A percentile compares a stretch with the other conserved stretches of the same genome.
Conservation (phyloP, 2,797 vertebrate species). For the Microctenopoma steveboyesi region DNA sequence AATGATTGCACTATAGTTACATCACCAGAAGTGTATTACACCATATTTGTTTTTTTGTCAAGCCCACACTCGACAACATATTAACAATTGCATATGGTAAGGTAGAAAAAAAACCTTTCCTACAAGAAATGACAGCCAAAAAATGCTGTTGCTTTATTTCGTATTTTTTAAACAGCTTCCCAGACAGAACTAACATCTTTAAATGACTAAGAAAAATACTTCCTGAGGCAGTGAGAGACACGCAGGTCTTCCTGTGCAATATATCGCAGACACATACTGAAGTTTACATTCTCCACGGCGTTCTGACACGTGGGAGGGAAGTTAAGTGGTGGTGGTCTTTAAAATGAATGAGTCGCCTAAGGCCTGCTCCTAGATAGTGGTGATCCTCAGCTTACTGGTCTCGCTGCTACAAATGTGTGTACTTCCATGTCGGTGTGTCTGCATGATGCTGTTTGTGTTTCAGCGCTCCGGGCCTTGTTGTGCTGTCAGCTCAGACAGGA, state of each 20-base stretch:
- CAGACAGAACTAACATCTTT: conserved; percentile 19
- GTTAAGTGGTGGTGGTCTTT: conserved; percentile 47
- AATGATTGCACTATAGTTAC: conserved; percentile 50
- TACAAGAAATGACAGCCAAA: conserved; percentile 25
- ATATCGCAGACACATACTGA: conserved; percentile 16
- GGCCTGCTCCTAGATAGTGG: conserved; percentile 55
- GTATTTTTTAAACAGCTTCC: conserved; percentile 7
- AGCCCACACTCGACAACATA: conserved; percentile 32
- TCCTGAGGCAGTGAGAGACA: conserved; percentile 18
- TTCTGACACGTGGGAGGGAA: conserved; percentile 31
- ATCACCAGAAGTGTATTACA: conserved; percentile 40
- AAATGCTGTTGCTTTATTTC: background rate
- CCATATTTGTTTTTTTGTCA: conserved; percentile 44
- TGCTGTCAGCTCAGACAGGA: conserved; percentile 40
- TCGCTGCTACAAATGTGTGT: conserved; percentile 10
- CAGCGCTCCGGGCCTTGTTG: conserved; percentile 51
- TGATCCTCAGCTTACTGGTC: conserved; percentile 46
- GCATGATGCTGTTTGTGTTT: conserved; percentile 18
- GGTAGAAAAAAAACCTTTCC: conserved; percentile 42
- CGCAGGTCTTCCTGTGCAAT: background rate
- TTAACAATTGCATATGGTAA: conserved; percentile 20
- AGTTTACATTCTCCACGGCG: conserved; percentile 50
- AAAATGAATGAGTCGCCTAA: conserved; percentile 64
- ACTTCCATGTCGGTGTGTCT: conserved; percentile 6
- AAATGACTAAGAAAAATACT: conserved; percentile 28